phyloP scores from a whole-genome alignment of 2,113 vertebrate species.

The Setophaga kirtlandii region DNA sequence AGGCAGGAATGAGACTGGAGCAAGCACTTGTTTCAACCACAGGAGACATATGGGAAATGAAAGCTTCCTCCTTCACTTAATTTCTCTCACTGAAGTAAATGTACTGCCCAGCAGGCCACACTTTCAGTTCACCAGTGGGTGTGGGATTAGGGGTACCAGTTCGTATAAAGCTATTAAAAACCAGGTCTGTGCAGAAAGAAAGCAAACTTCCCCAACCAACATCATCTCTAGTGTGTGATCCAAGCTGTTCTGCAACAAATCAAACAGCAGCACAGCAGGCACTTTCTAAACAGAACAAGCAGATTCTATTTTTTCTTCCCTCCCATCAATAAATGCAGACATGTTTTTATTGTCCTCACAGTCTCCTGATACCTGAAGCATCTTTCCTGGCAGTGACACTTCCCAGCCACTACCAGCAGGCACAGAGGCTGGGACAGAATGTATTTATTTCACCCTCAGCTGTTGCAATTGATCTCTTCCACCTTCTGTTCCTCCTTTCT shows the following conservation, averaged over 20 bases:
- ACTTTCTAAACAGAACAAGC: neutral
- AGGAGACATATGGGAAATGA: neutral
- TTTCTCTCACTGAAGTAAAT: neutral
- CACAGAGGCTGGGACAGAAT: neutral
- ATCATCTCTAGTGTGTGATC: neutral
- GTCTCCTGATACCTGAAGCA: neutral
- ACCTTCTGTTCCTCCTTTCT: neutral
- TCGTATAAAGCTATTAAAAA: neutral
- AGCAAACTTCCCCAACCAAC: neutral
- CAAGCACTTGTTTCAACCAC: neutral
- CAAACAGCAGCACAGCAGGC: fast-evolving
- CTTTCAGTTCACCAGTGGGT: neutral
- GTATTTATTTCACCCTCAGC: neutral
- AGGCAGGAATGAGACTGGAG: neutral
- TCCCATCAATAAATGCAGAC: neutral
- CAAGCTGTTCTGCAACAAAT: neutral
- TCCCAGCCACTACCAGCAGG: neutral
- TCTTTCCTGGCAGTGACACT: neutral
- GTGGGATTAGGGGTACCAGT: neutral
- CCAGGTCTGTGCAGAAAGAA: neutral
- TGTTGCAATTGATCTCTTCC: neutral
- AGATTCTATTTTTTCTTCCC: neutral
- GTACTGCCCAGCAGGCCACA: neutral
- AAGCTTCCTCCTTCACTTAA: neutral
- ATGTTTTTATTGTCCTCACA: neutral